phyloP scores from a whole-genome alignment of 2,888 invertebrate species.

The Tetranychus piercei region DNA sequence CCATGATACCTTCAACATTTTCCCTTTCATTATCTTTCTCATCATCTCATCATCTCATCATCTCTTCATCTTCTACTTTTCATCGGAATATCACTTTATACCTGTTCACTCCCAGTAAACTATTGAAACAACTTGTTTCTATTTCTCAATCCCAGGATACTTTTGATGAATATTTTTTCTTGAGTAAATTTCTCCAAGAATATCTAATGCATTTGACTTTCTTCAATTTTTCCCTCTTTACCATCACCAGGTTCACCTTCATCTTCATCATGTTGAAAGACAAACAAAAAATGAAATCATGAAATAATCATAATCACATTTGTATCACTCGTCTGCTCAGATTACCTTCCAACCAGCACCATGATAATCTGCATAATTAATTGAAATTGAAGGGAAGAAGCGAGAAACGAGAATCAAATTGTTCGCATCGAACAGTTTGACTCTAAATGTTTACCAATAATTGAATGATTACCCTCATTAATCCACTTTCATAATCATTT shows the following conservation, averaged over 20 bases:
- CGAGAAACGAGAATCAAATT: too few relatives aligned
- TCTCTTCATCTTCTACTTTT: not conserved
- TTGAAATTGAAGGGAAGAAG: too few relatives aligned
- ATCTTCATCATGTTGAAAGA: not conserved
- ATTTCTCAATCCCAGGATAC: not conserved
- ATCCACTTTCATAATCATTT: too few relatives aligned
- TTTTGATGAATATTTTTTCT: not conserved
- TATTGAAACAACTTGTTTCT: too few relatives aligned
- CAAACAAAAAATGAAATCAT: not conserved
- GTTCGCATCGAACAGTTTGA: too few relatives aligned
- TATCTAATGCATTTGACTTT: not conserved
- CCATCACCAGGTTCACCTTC: not conserved
- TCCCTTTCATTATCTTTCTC: conserved; percentile 4
- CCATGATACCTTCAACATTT: too few relatives aligned
- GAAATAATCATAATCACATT: not conserved
- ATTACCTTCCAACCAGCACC: too few relatives aligned
- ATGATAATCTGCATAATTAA: too few relatives aligned
- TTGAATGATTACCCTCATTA: too few relatives aligned
- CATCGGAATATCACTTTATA: not conserved
- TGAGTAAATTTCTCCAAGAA: not conserved
- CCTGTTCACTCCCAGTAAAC: too few relatives aligned
- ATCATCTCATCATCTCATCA: not conserved
- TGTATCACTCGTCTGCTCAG: not conserved
- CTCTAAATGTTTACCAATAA: too few relatives aligned
- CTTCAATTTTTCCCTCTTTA: not conserved